These are phyloP conservation scores for Mythimna ferrago DNA, from an alignment of 2,888 invertebrate genomes.

Conservation along the genomic window DNA sequence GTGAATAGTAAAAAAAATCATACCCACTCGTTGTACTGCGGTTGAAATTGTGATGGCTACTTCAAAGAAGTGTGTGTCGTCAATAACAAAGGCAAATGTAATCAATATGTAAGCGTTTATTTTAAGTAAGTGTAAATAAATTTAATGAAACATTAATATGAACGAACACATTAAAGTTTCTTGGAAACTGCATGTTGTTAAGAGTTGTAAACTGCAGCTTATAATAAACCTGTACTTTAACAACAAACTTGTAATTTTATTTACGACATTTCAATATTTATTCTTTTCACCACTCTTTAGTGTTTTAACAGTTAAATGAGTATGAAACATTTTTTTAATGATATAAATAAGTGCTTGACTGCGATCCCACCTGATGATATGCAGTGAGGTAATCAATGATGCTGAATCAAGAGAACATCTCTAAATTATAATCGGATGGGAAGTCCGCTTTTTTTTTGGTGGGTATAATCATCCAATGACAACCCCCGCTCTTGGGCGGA, in stretches of 20 bases:
- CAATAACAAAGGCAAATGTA: constrained; percentile 65
- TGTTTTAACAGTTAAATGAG: not conserved
- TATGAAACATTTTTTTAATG: no score
- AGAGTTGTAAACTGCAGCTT: constrained; percentile 87
- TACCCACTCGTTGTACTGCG: constrained; percentile 65
- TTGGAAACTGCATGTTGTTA: constrained; percentile 87
- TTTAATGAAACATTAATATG: constrained; percentile 73
- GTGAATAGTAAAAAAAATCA: constrained; percentile 61
- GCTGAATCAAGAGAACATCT: no score
- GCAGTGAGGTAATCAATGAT: not conserved
- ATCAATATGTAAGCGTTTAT: constrained; percentile 69
- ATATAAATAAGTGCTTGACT: no score
- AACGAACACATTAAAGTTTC: constrained; percentile 80
- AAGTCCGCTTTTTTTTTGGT: no score
- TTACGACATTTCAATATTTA: constrained; percentile 11
- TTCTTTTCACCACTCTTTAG: not conserved
- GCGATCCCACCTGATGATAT: not conserved
- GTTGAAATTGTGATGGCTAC: constrained; percentile 73
- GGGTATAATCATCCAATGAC: no score
- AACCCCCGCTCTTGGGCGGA: no score
- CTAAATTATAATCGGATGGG: no score
- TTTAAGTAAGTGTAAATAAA: constrained; percentile 78
- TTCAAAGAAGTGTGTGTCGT: constrained; percentile 82
- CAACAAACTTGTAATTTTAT: constrained; percentile 56
- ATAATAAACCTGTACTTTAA: constrained; percentile 85